A percentile compares a stretch with the other conserved stretches of the same genome.
Evolutionary conservation across 1,140 invertebrate species (phyloP).

Genomic region (Drosophila nigrodunni): DNA sequence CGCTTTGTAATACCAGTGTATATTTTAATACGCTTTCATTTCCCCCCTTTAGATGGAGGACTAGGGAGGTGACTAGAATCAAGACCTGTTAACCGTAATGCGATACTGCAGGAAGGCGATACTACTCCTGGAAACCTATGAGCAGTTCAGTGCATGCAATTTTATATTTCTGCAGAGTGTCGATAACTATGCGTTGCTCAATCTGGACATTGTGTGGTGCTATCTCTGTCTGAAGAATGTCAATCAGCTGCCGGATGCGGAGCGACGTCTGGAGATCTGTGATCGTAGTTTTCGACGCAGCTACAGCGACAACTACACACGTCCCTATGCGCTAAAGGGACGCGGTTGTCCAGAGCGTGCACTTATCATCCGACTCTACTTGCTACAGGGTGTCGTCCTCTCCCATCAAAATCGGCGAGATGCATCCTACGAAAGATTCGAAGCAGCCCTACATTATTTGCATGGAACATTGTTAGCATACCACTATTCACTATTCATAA

Average conservation of each 20-base stretch:
- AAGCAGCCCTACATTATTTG: slow-evolving; percentile 73
- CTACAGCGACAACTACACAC: slow-evolving; percentile 90
- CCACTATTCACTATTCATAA: too few species aligned
- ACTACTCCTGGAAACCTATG: slow-evolving; percentile 91
- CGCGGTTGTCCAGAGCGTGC: slow-evolving; percentile 88
- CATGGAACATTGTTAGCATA: too few species aligned
- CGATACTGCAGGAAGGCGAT: slow-evolving; percentile 92
- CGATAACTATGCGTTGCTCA: slow-evolving; percentile 92
- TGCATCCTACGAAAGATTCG: slow-evolving; percentile 87
- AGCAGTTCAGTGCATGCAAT: slow-evolving; percentile 89
- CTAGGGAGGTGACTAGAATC: slow-evolving; percentile 90
- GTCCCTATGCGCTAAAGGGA: slow-evolving; percentile 89
- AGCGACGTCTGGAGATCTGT: slow-evolving; percentile 87
- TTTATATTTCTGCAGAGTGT: slow-evolving; percentile 88
- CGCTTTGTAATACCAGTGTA: too few species aligned
- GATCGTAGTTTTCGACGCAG: slow-evolving; percentile 88
- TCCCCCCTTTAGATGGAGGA: slow-evolving; percentile 88
- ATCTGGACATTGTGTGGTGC: slow-evolving; percentile 94
- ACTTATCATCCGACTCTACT: slow-evolving; percentile 90
- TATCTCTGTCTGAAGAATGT: slow-evolving; percentile 90
- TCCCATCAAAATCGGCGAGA: slow-evolving; percentile 89
- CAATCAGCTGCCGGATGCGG: slow-evolving; percentile 89
- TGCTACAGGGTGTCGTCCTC: slow-evolving; percentile 91
- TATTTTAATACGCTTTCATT: too few species aligned
- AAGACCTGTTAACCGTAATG: slow-evolving; percentile 89